Evolutionary conservation across 2,113 vertebrate species (phyloP).

Genomic region (Paedocypris sp.): DNA sequence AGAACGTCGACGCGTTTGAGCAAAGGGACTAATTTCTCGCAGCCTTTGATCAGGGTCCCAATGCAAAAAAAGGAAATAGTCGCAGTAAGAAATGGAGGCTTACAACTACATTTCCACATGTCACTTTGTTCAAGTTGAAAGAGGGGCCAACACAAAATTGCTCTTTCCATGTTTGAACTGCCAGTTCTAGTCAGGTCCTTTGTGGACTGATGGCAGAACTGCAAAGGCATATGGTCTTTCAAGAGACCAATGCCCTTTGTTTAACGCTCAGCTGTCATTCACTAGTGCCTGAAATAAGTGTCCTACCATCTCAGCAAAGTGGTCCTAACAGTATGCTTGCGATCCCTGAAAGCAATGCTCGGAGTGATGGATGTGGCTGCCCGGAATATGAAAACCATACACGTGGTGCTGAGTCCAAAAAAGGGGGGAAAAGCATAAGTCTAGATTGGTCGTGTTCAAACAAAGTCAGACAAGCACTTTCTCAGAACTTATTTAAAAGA

Average conservation of each 20-base stretch:
- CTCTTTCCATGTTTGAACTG: constrained; percentile 25
- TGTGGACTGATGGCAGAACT: constrained; percentile 12
- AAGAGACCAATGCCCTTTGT: background rate
- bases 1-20: background rate
- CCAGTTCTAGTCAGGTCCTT: constrained; percentile 20
- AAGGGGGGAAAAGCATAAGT: background rate
- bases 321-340: background rate
- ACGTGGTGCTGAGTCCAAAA: background rate
- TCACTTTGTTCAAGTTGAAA: constrained; percentile 17
- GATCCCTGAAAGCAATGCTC: constrained; percentile 7
- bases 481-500: background rate
- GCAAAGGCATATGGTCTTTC: constrained; percentile 8
- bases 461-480: background rate
- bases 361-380: constrained; percentile 8
- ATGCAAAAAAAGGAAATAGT: background rate
- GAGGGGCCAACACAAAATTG: constrained; percentile 20
- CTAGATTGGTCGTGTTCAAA: background rate
- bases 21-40: background rate
- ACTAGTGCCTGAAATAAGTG: constrained; percentile 20
- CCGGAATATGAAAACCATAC: background rate
- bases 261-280: constrained; percentile 25
- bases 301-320: background rate
- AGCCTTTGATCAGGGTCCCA: background rate
- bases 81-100: constrained; percentile 6
- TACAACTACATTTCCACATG: constrained; percentile 28